These are phyloP conservation scores for Drepana falcataria DNA, from an alignment of 2,888 invertebrate genomes.

Conservation along the genomic window DNA sequence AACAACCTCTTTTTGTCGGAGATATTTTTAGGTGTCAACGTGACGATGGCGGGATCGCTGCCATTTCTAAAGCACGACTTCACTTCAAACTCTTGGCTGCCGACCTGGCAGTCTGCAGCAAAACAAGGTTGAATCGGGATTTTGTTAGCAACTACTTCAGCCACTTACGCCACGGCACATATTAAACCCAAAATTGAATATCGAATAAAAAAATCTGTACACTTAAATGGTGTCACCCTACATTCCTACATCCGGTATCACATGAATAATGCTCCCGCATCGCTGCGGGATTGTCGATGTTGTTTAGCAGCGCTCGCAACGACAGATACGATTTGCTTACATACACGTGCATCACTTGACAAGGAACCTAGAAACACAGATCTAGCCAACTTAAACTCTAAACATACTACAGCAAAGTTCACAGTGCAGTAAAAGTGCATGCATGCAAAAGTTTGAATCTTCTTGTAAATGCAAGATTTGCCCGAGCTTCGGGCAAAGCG, in stretches of 20 bases:
- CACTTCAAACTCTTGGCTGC: no score
- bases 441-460: background rate
- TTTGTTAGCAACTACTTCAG: no score
- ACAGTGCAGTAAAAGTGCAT: background rate
- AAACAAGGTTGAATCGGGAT: no score
- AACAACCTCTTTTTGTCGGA: no score
- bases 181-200: no score
- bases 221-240: background rate
- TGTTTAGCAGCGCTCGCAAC: background rate
- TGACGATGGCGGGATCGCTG: no score
- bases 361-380: background rate
- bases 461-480: background rate
- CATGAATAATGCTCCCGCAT: slow-evolving; percentile 2
- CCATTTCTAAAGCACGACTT: no score
- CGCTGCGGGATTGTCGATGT: background rate
- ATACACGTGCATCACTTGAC: background rate
- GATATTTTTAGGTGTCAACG: no score
- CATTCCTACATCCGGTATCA: background rate
- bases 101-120: no score
- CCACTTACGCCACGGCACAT: no score
- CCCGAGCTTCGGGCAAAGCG: background rate
- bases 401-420: background rate
- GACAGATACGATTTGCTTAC: slow-evolving; percentile 2
- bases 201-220: no score
- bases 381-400: background rate